A percentile compares a stretch with the other conserved stretches of the same genome.
phyloP scores from a whole-genome alignment of 2,113 vertebrate species.

The Cyanoderma ruficeps region DNA sequence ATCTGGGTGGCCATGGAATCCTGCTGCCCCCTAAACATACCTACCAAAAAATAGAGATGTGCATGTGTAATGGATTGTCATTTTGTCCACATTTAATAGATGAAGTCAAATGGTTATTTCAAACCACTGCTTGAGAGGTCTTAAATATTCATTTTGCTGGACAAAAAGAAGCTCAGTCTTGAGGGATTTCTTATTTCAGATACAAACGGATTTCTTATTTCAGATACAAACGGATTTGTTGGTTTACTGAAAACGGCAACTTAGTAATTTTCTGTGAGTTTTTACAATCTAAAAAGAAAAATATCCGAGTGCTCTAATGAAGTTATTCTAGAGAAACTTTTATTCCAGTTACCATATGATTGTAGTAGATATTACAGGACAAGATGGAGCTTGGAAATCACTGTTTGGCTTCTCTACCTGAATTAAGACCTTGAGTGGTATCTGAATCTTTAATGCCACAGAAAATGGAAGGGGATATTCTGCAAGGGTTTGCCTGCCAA shows the following conservation, averaged over 20 bases:
- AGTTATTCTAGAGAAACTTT: not conserved
- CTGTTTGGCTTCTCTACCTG: not conserved
- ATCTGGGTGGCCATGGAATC: not conserved
- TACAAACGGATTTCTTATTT: not conserved
- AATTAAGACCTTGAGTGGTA: not conserved
- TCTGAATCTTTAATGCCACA: not conserved
- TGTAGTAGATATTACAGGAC: not conserved
- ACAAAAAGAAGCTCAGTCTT: not conserved
- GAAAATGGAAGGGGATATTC: not conserved
- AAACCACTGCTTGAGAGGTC: not conserved
- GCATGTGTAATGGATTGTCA: not conserved
- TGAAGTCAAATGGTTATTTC: not conserved
- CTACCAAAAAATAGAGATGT: not conserved
- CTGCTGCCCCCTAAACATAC: not conserved
- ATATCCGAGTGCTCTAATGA: fast-evolving
- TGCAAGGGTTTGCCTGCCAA: not conserved
- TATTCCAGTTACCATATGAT: not conserved
- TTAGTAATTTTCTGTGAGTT: not conserved
- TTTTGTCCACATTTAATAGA: not conserved
- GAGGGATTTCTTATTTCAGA: not conserved
- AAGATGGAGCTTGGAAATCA: not conserved
- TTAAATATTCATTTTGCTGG: not conserved
- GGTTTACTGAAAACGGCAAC: not conserved
- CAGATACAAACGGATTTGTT: not conserved
- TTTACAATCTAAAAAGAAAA: not conserved